Evolutionary conservation across 2,888 invertebrate genomes (phyloP).

Genomic region (Tenthredo mesomela): DNA sequence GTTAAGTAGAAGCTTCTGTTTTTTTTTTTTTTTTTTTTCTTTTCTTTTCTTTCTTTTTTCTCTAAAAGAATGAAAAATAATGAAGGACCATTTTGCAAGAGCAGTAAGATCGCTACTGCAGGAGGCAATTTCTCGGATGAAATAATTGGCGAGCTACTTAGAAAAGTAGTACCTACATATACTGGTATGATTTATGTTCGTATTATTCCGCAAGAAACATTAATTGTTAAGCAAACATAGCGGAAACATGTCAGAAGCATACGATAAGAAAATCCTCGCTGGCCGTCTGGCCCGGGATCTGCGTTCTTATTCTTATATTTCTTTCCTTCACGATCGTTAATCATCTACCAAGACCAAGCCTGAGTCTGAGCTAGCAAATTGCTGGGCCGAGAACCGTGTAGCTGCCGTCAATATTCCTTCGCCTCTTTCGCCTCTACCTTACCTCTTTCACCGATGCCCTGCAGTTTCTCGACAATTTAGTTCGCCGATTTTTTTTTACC

Average conservation of each 20-base stretch:
- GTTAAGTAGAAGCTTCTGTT: neutral
- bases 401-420: slow-evolving; percentile 36
- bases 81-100: neutral
- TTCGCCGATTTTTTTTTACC: neutral
- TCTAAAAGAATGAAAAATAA: neutral
- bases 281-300: slow-evolving; percentile 45
- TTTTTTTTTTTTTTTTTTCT: neutral
- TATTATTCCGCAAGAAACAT: slow-evolving; percentile 69
- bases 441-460: neutral
- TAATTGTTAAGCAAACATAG: slow-evolving; percentile 73
- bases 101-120: neutral
- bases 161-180: slow-evolving; percentile 29
- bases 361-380: slow-evolving; percentile 66
- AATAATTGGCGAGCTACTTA: slow-evolving; percentile 46
- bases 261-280: slow-evolving; percentile 66
- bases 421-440: neutral
- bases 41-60: too few relatives aligned
- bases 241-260: slow-evolving; percentile 73
- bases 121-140: slow-evolving; percentile 21
- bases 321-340: slow-evolving; percentile 67
- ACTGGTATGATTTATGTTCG: slow-evolving; percentile 56
- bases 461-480: slow-evolving; percentile 4
- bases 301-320: slow-evolving; percentile 55
- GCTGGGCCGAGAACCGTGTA: slow-evolving; percentile 60
- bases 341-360: slow-evolving; percentile 68